These are phyloP conservation scores for Pangasius larnaudii DNA, from an alignment of 2,797 vertebrate species.

Conservation along the genomic window DNA sequence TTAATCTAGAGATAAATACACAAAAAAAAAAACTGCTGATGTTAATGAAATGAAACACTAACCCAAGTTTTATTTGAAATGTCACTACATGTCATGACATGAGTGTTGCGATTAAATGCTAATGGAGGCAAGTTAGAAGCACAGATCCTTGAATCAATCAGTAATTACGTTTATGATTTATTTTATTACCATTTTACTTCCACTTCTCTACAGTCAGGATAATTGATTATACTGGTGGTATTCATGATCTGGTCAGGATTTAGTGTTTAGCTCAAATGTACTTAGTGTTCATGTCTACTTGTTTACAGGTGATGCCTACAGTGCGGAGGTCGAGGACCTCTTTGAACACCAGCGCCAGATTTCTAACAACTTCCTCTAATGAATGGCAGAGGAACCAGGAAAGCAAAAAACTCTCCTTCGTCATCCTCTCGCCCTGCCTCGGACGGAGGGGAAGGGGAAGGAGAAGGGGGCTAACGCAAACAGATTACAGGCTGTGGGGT, in stretches of 20 bases:
- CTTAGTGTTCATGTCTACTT: not conserved
- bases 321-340: conserved; percentile 80
- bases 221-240: not conserved
- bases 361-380: conserved; percentile 89
- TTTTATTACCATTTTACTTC: not conserved
- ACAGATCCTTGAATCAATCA: not conserved
- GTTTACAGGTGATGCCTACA: conserved; percentile 84
- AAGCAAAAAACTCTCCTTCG: conserved; percentile 19
- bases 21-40: not conserved
- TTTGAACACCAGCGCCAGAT: conserved; percentile 88
- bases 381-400: conserved; percentile 49
- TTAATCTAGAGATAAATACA: not conserved
- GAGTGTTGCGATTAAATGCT: not conserved
- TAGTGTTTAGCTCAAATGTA: not conserved
- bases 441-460: conserved; percentile 29
- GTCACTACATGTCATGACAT: not conserved
- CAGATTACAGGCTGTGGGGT: conserved; percentile 23
- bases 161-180: not conserved
- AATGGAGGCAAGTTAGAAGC: not conserved
- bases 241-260: not conserved
- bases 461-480: not conserved
- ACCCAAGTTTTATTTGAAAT: not conserved
- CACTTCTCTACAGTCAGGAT: not conserved
- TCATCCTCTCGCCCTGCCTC: conserved; percentile 24
- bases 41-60: not conserved